These are phyloP conservation scores for Forbesichthys agassizii DNA, from an alignment of 2,113 vertebrate species.

Conservation along the genomic window DNA sequence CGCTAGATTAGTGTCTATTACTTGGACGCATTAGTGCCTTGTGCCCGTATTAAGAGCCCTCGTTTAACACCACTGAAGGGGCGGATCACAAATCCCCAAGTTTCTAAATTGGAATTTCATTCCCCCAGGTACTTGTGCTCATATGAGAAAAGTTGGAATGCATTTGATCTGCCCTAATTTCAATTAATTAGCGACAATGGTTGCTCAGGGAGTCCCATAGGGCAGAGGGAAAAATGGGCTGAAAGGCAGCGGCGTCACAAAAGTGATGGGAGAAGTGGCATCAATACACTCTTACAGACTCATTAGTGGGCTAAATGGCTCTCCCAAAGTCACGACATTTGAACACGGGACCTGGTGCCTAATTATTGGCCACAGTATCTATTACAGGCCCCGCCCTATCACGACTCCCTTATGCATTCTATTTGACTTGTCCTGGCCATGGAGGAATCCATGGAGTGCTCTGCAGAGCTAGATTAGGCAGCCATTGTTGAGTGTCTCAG, in stretches of 20 bases:
- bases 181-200: slow-evolving; percentile 84
- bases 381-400: slow-evolving; percentile 64
- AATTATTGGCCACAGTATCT: slow-evolving; percentile 82
- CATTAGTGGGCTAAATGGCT: slow-evolving; percentile 80
- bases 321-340: slow-evolving; percentile 81
- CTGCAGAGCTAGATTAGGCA: slow-evolving; percentile 66
- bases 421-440: slow-evolving; percentile 65
- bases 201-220: slow-evolving; percentile 80
- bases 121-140: slow-evolving; percentile 80
- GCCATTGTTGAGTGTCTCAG: slow-evolving; percentile 37
- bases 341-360: slow-evolving; percentile 77
- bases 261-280: slow-evolving; percentile 78
- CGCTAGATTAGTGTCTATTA: slow-evolving; percentile 74
- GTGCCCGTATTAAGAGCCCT: slow-evolving; percentile 70
- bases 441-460: slow-evolving; percentile 75
- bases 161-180: slow-evolving; percentile 85
- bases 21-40: slow-evolving; percentile 67
- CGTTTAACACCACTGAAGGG: slow-evolving; percentile 76
- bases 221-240: slow-evolving; percentile 75
- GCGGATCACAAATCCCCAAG: slow-evolving; percentile 77
- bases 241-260: slow-evolving; percentile 72
- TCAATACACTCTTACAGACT: slow-evolving; percentile 83
- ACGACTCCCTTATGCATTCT: slow-evolving; percentile 50
- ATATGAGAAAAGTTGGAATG: slow-evolving; percentile 83
- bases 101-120: slow-evolving; percentile 84